These are phyloP conservation scores for Harpagus bidentatus DNA, from an alignment of 2,113 vertebrate genomes.

Conservation along the genomic window DNA sequence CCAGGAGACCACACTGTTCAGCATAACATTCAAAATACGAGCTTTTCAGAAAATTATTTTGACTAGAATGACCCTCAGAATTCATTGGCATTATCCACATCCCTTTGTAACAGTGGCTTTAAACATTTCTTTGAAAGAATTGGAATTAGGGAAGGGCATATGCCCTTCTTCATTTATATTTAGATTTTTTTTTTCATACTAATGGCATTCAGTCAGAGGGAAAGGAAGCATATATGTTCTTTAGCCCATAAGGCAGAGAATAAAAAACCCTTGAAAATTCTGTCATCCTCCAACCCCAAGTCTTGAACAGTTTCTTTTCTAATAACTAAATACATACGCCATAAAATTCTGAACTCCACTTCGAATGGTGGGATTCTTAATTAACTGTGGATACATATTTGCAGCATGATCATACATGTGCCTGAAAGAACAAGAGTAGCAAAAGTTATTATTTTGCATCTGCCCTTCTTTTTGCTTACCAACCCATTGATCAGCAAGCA, in stretches of 20 bases:
- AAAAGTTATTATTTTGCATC: background rate
- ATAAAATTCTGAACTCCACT: conserved; percentile 79
- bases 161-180: background rate
- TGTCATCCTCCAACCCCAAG: background rate
- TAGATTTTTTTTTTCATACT: background rate
- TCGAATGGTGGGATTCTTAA: conserved; percentile 64
- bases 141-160: background rate
- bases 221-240: background rate
- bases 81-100: background rate
- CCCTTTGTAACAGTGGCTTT: background rate
- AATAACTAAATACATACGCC: conserved; percentile 71
- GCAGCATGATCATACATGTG: conserved; percentile 85
- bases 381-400: conserved; percentile 89
- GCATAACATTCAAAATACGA: background rate
- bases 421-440: conserved; percentile 67
- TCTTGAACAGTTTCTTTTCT: background rate
- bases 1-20: background rate
- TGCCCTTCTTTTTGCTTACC: background rate
- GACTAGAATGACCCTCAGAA: background rate
- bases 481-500: background rate
- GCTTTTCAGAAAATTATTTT: background rate
- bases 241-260: background rate
- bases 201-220: background rate
- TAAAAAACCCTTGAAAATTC: background rate
- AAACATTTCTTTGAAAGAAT: background rate